Conservation (phyloP, 2,113 vertebrate genomes). For the Lycaon pictus region DNA sequence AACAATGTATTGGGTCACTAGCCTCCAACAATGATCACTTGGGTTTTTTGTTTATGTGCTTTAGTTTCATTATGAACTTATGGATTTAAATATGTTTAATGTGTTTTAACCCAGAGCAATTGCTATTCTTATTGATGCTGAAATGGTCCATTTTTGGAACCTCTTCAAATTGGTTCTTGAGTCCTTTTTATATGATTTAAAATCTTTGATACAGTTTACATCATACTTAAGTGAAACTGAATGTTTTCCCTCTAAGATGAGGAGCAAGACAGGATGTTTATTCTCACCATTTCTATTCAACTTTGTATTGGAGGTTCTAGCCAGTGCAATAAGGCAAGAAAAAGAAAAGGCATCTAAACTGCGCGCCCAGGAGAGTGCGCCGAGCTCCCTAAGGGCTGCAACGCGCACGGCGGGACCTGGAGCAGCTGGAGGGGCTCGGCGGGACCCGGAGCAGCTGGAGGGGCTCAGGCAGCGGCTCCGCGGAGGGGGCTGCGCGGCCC, state of each 20-base stretch:
- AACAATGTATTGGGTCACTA: not conserved
- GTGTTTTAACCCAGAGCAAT: not conserved
- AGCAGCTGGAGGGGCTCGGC: too few relatives aligned
- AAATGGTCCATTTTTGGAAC: not conserved
- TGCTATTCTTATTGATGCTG: not conserved
- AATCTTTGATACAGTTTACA: not conserved
- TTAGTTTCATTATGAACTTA: not conserved
- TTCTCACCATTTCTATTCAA: not conserved
- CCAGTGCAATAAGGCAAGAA: slow-evolving; percentile 46
- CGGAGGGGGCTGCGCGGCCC: too few relatives aligned
- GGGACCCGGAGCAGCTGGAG: too few relatives aligned
- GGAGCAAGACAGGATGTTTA: not conserved
- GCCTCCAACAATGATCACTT: not conserved
- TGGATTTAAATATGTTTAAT: not conserved
- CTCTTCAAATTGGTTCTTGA: not conserved
- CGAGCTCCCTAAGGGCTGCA: too few relatives aligned
- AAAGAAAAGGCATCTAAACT: not conserved
- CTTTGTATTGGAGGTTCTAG: not conserved
- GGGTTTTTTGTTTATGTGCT: not conserved
- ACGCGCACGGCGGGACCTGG: too few relatives aligned
- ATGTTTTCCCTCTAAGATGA: not conserved
- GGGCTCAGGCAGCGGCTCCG: too few relatives aligned
- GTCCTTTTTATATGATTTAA: not conserved
- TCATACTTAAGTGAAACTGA: not conserved
- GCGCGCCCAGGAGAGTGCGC: too few relatives aligned